Evolutionary conservation across 1,140 invertebrate species (phyloP).

Genomic region (Orussus abietinus): DNA sequence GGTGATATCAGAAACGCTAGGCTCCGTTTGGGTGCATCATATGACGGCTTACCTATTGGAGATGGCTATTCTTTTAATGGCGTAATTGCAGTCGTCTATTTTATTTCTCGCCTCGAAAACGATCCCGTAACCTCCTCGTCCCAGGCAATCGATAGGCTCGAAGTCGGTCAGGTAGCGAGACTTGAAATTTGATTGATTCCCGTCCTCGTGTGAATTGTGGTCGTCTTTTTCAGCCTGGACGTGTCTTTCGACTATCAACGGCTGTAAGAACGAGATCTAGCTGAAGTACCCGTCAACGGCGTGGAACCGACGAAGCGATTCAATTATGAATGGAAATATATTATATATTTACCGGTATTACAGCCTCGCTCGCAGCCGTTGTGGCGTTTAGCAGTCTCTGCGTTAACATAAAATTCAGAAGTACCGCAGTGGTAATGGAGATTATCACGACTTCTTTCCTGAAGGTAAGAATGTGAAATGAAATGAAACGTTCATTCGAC

Average conservation of each 20-base stretch:
- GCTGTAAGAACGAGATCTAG: slow-evolving; percentile 21
- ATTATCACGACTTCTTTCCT: slow-evolving; percentile 74
- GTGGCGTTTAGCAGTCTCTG: slow-evolving; percentile 40
- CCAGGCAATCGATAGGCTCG: slow-evolving; percentile 77
- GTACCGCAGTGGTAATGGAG: slow-evolving; percentile 61
- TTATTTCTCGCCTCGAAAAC: slow-evolving; percentile 95
- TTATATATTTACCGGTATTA: slow-evolving; percentile 28
- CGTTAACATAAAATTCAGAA: slow-evolving; percentile 60
- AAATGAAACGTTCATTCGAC: slow-evolving; percentile 13
- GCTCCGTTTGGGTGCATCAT: no score
- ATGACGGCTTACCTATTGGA: slow-evolving; percentile 70
- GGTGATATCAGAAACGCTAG: slow-evolving; percentile 9
- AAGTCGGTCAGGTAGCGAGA: slow-evolving; percentile 86
- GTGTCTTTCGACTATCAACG: slow-evolving; percentile 46
- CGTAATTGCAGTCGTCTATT: slow-evolving; percentile 92
- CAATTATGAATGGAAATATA: slow-evolving; percentile 11
- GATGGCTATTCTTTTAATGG: slow-evolving; percentile 89
- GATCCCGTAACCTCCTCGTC: slow-evolving; percentile 93
- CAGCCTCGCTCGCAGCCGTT: slow-evolving; percentile 27
- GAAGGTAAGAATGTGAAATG: slow-evolving; percentile 27
- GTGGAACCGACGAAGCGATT: no score
- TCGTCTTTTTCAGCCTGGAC: slow-evolving; percentile 37
- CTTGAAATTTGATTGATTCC: slow-evolving; percentile 48
- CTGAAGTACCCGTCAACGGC: no score
- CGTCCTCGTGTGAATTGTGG: slow-evolving; percentile 17